Evolutionary conservation across 2,797 vertebrate species (phyloP).

Genomic region (Megaceryle alcyon): DNA sequence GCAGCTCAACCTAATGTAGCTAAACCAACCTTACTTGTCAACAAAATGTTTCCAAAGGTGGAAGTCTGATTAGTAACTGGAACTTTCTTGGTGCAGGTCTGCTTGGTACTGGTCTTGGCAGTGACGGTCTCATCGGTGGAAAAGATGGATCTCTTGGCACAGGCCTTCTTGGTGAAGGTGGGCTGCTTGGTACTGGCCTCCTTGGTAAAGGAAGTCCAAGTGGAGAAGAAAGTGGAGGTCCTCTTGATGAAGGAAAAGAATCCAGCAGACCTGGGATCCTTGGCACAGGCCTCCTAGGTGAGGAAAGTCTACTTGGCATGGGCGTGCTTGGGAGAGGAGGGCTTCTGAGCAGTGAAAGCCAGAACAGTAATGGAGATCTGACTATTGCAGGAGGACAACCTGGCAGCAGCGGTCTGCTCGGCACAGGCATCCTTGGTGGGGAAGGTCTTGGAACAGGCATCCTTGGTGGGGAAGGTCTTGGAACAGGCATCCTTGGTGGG

Average conservation of each 20-base stretch:
- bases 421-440: neutral
- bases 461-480: neutral
- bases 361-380: neutral
- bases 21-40: neutral
- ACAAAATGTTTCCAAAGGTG: neutral
- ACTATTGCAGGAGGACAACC: constrained; percentile 11
- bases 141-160: neutral
- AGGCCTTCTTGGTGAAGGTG: neutral
- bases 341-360: neutral
- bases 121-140: rapidly evolving
- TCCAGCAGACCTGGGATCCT: neutral
- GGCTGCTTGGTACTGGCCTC: neutral
- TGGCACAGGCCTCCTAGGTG: constrained; percentile 3
- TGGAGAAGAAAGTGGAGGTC: neutral
- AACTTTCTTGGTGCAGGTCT: neutral
- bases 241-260: neutral
- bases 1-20: rapidly evolving
- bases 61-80: neutral
- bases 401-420: neutral
- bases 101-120: neutral
- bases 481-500: neutral
- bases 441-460: rapidly evolving
- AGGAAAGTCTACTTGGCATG: neutral
- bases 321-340: neutral
- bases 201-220: neutral